Evolutionary conservation across 2,113 vertebrate species (phyloP).

Genomic region (Neotragus pygmaeus): DNA sequence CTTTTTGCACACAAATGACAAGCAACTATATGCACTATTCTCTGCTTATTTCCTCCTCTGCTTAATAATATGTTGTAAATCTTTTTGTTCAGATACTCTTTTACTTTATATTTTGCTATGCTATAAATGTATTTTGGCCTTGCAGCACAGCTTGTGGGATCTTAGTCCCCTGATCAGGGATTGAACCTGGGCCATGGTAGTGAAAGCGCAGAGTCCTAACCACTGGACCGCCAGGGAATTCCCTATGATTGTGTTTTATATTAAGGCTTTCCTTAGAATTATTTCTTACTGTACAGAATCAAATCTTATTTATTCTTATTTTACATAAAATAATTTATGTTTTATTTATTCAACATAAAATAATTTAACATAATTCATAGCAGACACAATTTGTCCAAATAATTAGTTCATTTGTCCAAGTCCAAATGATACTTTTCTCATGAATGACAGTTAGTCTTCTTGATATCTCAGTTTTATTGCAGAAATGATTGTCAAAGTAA

Average conservation of each 20-base stretch:
- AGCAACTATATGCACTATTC: not conserved
- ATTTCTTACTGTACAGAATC: not conserved
- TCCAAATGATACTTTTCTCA: not conserved
- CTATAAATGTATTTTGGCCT: not conserved
- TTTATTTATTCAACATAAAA: not conserved
- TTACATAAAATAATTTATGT: not conserved
- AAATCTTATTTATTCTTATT: constrained; percentile 23
- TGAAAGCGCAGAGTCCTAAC: not conserved
- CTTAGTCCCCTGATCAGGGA: not conserved
- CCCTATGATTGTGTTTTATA: not conserved
- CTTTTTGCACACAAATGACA: not conserved
- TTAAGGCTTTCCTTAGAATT: not conserved
- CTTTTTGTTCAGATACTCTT: not conserved
- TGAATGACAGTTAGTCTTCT: not conserved
- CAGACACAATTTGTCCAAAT: not conserved
- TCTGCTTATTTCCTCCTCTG: not conserved
- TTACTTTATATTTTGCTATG: not conserved
- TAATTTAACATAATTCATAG: not conserved
- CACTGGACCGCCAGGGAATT: not conserved
- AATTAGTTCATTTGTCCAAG: not conserved
- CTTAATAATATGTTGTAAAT: not conserved
- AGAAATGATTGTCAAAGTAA: not conserved
- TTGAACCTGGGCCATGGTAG: not conserved
- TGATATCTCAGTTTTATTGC: not conserved
- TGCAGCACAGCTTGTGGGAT: not conserved